Percentiles rank a stretch among this genome's conserved stretches.
These are phyloP conservation scores for Trichogramma dendrolimi DNA, from an alignment of 2,888 invertebrate genomes.

Conservation along the genomic window DNA sequence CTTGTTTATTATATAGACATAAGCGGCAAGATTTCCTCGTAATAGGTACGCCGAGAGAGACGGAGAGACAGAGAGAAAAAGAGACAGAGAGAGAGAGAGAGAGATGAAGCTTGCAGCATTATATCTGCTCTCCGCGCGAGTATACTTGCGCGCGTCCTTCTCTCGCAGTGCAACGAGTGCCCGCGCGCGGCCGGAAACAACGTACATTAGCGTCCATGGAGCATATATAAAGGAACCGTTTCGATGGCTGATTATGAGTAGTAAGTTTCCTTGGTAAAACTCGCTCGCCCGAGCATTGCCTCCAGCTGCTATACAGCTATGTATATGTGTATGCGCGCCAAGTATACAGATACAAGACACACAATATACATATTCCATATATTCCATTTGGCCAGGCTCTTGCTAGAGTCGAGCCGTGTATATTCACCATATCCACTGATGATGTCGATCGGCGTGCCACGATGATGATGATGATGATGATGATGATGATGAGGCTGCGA, in stretches of 20 bases:
- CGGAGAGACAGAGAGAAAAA: conserved; percentile 12
- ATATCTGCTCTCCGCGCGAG: conserved; percentile 37
- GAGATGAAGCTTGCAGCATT: conserved; percentile 24
- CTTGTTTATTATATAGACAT: background rate
- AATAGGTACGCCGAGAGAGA: no score
- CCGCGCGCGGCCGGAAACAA: conserved; percentile 32
- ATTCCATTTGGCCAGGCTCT: conserved; percentile 16
- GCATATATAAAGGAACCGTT: conserved; percentile 29
- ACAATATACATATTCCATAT: conserved; percentile 3
- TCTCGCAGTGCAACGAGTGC: conserved; percentile 44
- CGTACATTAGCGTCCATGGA: conserved; percentile 9
- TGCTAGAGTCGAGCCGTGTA: conserved; percentile 1
- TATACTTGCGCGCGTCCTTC: conserved; percentile 32
- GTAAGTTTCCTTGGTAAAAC: conserved; percentile 25
- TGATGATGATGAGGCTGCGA: background rate
- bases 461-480: no score
- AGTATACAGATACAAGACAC: no score
- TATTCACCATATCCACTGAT: background rate
- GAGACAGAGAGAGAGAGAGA: conserved; percentile 7
- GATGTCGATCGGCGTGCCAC: no score
- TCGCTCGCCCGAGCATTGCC: no score
- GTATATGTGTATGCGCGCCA: no score
- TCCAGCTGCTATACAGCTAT: no score
- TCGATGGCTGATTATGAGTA: conserved; percentile 35
- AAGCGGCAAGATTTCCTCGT: background rate